Base-by-base conservation (phyloP, 2,888 invertebrate species). In the Cheilosia vernalis region DNA sequence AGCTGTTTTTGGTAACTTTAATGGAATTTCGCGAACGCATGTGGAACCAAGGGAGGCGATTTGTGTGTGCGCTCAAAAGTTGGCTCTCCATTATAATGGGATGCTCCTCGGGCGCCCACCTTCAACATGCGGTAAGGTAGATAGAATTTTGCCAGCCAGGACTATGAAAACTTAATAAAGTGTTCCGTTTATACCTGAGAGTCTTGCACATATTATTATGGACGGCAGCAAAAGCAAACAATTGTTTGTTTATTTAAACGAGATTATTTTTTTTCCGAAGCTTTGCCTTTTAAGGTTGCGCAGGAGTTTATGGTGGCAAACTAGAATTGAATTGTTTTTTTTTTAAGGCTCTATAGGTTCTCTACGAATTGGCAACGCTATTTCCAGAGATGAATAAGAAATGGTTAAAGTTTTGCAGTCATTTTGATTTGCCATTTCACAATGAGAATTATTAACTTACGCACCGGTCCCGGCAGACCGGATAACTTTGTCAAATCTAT, bases 21-120 rank as follows among this genome's bases (percentile, higher is more conserved):
- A 83, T 83, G 79, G 83, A 83, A 79, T 83, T 82, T 83, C 73
- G 42, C 67, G 72, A 83, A 73, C 73, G 79, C 83, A 83, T 83
- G 67, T 63, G 63, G 66, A 56, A 37, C 55, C 37, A 21, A 33
- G 78, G 61, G 78, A 78, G 83, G 72, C 72, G 78, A 83, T 83
- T 83, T 78, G 72, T 67, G 55, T 44, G 27, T 44, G 61, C 83
- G 55, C 61, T 67, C 17, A 6, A 78, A 78, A 73, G 67, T 78
- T 78, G 49, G 49, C 55, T 78, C 53, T 40, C 60, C 56, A 60
- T 77, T 61, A 72, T 72, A 72, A 61, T 72, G 60, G 78, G 58
- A 67, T 78, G 67, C 79, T 79, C 63, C 79, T 73, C 53, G 42
- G 83, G 79, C 79, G 40, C 19, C 47, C 53, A 63, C 66, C 64